Percentiles rank a stretch among this genome's conserved stretches.
phyloP scores from a whole-genome alignment of 2,113 vertebrate species.

The Pogona vitticeps region DNA sequence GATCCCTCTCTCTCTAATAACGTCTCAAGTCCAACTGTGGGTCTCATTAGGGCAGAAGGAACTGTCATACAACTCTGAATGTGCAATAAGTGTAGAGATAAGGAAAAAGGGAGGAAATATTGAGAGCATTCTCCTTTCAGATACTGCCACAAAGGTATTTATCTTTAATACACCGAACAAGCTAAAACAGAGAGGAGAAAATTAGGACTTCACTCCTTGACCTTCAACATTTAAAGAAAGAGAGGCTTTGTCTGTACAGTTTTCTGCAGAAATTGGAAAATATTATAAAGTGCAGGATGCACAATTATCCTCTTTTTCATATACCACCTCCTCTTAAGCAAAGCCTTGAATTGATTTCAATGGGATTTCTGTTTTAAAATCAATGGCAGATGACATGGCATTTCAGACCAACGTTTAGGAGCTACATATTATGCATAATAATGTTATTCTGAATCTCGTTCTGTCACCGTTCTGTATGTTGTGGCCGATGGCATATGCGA shows the following conservation, averaged over 20 bases:
- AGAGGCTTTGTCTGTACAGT: constrained; percentile 53
- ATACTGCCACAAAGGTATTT: constrained; percentile 73
- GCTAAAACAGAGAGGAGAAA: constrained; percentile 65
- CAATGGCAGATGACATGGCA: constrained; percentile 49
- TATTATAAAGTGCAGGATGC: constrained; percentile 44
- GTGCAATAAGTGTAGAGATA: constrained; percentile 72
- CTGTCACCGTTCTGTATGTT: constrained; percentile 19
- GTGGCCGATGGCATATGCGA: constrained; percentile 10
- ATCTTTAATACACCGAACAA: constrained; percentile 65
- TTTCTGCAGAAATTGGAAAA: constrained; percentile 56
- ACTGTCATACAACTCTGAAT: constrained; percentile 73
- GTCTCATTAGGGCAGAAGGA: constrained; percentile 74
- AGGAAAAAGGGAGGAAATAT: constrained; percentile 69
- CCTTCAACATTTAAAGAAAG: constrained; percentile 69
- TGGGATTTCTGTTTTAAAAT: constrained; percentile 60
- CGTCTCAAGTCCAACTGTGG: constrained; percentile 61
- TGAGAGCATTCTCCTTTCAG: constrained; percentile 70
- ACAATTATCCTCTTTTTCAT: constrained; percentile 57
- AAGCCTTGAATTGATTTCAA: constrained; percentile 57
- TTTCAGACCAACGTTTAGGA: constrained; percentile 44
- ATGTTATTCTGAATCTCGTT: constrained; percentile 39
- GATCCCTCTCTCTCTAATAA: constrained; percentile 62
- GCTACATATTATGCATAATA: constrained; percentile 44
- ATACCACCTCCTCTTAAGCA: constrained; percentile 47
- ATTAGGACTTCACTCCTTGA: constrained; percentile 58